Base-by-base conservation (phyloP, 1,140 invertebrate genomes). In the Philopotamus ludificatus region DNA sequence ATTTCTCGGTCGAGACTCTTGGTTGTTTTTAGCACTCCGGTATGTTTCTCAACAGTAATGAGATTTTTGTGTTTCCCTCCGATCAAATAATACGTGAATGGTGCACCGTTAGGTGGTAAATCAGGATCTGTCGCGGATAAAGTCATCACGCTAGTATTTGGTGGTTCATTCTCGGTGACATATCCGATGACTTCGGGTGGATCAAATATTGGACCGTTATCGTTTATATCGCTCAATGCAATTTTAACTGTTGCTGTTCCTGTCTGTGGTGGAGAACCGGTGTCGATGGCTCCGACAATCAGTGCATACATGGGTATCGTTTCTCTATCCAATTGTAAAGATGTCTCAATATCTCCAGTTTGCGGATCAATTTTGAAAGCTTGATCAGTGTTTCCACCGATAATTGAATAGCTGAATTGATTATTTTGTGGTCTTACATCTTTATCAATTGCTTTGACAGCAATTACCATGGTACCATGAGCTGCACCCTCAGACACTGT, bases 391-490 rank as follows among this genome's bases (percentile, higher is more conserved):
- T 95, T 95, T 2, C 94, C 94, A 45, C 84, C 85, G 21, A 95
- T 87, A 26, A 97, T 95, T 0, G 90, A 92, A 74, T 94, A 97
- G 21, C 87, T 90, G 73, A 97, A 97, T 70, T 94, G 90, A 78
- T 94, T 94, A 74, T 97, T 96, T 73, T 93, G 89, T 10, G 90
- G 88, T 1, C 90, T 82, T 0, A 95, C 91, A 76, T 98, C 95
- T 78, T 94, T 94, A 74, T 98, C 95, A 0, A 91, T 78, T 1
- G 95, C 95, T 73, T 89, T 87, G 0, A 98, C 93, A 16, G 86
- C 85, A 2, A 89, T 77, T 0, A 97, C 86, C 71, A 84, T 83
- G 1, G 90, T 86, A 0, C 92, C 93, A 2, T 87, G 73, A 0
- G 74, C 65, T 0, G 86, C 89, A 23, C 87, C 89, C 80, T 98